These are phyloP conservation scores for Acanthisitta chloris DNA, from an alignment of 2,113 vertebrate species.

Conservation along the genomic window DNA sequence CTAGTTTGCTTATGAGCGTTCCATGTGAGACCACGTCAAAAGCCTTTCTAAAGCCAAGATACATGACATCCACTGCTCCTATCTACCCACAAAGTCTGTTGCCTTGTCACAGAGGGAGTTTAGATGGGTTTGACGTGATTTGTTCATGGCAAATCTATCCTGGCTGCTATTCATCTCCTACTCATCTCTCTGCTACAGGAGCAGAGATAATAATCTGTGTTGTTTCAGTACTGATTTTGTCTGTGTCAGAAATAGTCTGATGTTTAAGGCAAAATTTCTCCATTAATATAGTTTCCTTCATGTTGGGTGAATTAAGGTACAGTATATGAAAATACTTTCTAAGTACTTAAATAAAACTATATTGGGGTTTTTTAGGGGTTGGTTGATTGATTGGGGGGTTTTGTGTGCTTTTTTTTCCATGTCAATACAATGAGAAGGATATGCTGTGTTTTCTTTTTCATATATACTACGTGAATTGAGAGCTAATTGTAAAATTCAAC, in stretches of 20 bases:
- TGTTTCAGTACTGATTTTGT: not conserved
- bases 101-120: not conserved
- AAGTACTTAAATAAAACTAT: not conserved
- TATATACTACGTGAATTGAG: not conserved
- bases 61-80: not conserved
- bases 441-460: not conserved
- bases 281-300: not conserved
- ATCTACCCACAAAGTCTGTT: not conserved
- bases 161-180: not conserved
- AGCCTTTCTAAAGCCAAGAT: not conserved
- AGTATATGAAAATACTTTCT: not conserved
- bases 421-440: not conserved
- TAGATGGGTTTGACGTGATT: not conserved
- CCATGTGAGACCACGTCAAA: not conserved
- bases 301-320: not conserved
- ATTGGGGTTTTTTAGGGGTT: accelerated
- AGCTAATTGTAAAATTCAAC: not conserved
- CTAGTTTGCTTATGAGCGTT: not conserved
- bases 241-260: not conserved
- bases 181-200: not conserved
- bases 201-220: not conserved
- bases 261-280: not conserved
- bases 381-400: accelerated
- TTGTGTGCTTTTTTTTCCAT: not conserved
- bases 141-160: not conserved